Percentiles rank a stretch among this genome's conserved stretches.
Conservation (phyloP, 1,140 invertebrate species). For the Apis dorsata region DNA sequence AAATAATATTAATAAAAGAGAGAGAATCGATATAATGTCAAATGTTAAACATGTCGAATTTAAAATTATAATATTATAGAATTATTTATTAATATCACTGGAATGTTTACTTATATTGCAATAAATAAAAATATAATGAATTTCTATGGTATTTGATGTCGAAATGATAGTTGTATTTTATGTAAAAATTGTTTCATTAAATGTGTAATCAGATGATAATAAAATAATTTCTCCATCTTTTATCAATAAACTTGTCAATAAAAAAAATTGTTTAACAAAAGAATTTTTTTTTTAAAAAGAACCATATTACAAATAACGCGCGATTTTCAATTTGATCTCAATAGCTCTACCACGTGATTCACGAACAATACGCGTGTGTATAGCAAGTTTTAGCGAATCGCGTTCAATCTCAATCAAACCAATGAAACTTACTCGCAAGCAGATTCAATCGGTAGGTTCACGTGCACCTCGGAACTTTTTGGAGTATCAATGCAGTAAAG, state of each 20-base stretch:
- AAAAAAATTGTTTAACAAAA: conserved; percentile 1
- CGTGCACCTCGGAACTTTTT: conserved; percentile 1
- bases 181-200: too few species aligned
- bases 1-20: not conserved
- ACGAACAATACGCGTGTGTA: not conserved
- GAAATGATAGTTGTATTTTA: not conserved
- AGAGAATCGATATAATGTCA: not conserved
- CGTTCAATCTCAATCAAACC: not conserved
- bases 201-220: not conserved
- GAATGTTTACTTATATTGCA: not conserved
- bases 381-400: conserved; percentile 3
- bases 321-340: not conserved
- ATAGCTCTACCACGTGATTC: conserved; percentile 24
- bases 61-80: not conserved
- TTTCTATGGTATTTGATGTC: not conserved
- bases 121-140: too few species aligned
- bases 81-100: not conserved
- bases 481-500: not conserved
- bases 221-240: not conserved
- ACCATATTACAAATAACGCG: not conserved
- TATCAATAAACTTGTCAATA: not conserved
- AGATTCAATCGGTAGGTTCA: conserved; percentile 15
- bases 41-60: not conserved
- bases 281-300: not conserved
- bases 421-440: conserved; percentile 36